Evolutionary conservation across 2,797 vertebrate genomes (phyloP), one percentile per base, ranked within the genome.

Genomic region (Hipposideros larvatus): DNA sequence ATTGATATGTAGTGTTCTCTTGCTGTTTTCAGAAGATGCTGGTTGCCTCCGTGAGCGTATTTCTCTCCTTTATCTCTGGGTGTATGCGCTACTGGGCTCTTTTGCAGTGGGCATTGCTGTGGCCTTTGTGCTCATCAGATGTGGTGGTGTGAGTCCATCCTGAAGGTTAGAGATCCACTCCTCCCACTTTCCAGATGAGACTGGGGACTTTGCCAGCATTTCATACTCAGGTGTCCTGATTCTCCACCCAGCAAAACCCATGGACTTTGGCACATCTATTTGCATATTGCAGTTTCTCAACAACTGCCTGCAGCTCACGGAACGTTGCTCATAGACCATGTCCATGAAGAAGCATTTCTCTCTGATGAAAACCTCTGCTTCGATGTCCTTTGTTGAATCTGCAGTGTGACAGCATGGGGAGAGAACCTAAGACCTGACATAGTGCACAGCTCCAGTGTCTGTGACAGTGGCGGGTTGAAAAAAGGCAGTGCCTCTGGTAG

Each of bases 41-140:
- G 28, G 26, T 88, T 71, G 28, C 59, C 28, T 74, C 16, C 37
- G n/a, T 55, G 68, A 83, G 21, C n/a, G 43, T 80, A 10, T 34
- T 66, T 91, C 53, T 83, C 37, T 53, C 4, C 31, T 65, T 71
- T 90, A 37, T 96, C 85, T 95, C 43, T 71, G 28, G n/a, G 18
- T 15, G 0, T 43, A 37, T 9, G 13, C 18, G 65, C 65, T 5
- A 8, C 16, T 11, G 59, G 80, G 63, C 41, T 87, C 6, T 55
- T 93, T 61, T 48, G 86, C 51, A 46, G 1, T 28, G 41, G 61
- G 70, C 34, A 57, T 7, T 10, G 14, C 21, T n/a, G 26, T 80
- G 94, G 43, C 31, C 65, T 90, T 84, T 75, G 91, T 71, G 55
- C 75, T 93, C 24, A 46, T 53, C 83, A 78, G 61, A 28, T 65